A percentile compares a stretch with the other conserved stretches of the same genome.
phyloP scores from a whole-genome alignment of 1,140 invertebrate species.

The Drosophila gunungcola region DNA sequence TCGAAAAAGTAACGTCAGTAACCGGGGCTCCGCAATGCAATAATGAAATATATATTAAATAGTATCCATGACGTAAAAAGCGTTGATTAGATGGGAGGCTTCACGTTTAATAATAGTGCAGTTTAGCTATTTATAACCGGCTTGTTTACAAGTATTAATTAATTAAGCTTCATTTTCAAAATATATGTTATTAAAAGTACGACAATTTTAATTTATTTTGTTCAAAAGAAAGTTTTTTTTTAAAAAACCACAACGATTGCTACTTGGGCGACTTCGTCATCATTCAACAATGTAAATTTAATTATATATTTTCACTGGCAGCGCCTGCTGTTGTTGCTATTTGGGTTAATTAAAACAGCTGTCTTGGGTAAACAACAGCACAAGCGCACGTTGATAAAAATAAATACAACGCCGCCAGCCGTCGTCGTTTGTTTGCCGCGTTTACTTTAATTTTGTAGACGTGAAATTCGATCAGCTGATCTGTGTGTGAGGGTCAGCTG shows the following conservation, averaged over 20 bases:
- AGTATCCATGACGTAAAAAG: background rate
- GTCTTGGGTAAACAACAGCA: constrained; percentile 56
- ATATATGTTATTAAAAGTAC: too few species aligned
- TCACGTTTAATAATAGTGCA: too few species aligned
- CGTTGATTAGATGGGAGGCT: too few species aligned
- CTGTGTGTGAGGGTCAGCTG: constrained; percentile 58
- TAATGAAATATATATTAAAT: background rate
- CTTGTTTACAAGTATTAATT: too few species aligned
- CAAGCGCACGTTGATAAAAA: constrained; percentile 41
- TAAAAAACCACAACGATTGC: constrained; percentile 1
- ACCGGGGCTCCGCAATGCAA: background rate
- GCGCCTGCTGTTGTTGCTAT: constrained; percentile 46
- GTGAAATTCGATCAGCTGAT: constrained; percentile 80
- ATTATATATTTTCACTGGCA: constrained; percentile 45
- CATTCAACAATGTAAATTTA: constrained; percentile 35
- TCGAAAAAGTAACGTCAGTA: constrained; percentile 20
- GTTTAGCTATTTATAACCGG: too few species aligned
- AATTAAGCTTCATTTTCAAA: too few species aligned
- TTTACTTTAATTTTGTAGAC: constrained; percentile 55
- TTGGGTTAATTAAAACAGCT: constrained; percentile 81
- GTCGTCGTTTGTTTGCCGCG: constrained; percentile 19
- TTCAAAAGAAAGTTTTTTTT: too few species aligned
- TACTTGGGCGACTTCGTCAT: constrained; percentile 14
- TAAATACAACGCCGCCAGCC: constrained; percentile 48
- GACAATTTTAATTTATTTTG: too few species aligned